A percentile compares a stretch with the other conserved stretches of the same genome.
Evolutionary conservation across 92 coral and sea anemone species (phyloP).

Genomic region (Metridium senile): DNA sequence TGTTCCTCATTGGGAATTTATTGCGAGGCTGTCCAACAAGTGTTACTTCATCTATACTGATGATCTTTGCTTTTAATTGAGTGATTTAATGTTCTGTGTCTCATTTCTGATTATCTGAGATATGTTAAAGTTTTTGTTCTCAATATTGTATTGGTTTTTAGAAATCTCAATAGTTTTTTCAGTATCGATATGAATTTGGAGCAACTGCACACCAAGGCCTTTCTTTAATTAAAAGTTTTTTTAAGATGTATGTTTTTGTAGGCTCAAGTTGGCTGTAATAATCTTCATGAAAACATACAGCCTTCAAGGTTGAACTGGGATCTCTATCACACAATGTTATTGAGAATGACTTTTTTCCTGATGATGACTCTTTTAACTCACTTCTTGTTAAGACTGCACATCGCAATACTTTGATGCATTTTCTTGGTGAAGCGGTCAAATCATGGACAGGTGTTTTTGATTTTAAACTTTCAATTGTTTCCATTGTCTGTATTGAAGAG

Average conservation of each 20-base stretch:
- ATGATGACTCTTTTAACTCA: background rate
- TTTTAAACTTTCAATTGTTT: background rate
- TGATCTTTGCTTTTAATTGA: background rate
- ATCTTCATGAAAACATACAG: constrained; percentile 1
- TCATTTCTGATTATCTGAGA: constrained; percentile 5
- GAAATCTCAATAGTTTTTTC: background rate
- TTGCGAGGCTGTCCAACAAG: background rate
- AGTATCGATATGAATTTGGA: background rate
- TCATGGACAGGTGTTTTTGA: background rate
- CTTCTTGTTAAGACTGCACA: constrained; percentile 5
- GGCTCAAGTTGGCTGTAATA: background rate
- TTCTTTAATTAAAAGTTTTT: background rate
- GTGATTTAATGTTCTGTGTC: background rate
- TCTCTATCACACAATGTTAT: background rate
- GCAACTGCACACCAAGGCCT: background rate
- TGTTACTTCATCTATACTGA: background rate
- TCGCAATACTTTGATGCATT: background rate
- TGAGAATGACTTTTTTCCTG: background rate
- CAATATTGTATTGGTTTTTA: background rate
- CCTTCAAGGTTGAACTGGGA: background rate
- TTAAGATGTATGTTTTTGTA: constrained; percentile 1
- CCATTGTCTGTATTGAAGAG: too few relatives aligned
- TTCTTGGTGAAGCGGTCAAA: background rate
- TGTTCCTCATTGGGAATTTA: background rate
- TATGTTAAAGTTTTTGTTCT: background rate